A percentile compares a stretch with the other conserved stretches of the same genome.
phyloP scores from a whole-genome alignment of 2,797 vertebrate species.

The Rallus crepitans region DNA sequence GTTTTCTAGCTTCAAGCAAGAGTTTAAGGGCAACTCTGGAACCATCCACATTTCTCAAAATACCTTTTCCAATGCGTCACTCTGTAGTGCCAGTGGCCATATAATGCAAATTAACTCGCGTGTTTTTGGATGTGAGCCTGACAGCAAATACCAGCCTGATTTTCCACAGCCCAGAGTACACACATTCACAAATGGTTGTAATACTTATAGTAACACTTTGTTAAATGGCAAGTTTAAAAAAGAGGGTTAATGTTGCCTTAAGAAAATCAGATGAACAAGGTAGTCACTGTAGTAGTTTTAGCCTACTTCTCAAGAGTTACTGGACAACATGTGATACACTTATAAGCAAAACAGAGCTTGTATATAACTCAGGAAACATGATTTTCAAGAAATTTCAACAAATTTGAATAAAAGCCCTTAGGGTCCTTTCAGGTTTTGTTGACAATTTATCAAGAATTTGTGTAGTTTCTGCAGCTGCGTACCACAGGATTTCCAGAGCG shows the following conservation, averaged over 20 bases:
- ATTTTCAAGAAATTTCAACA: not conserved
- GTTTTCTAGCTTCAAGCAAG: not conserved
- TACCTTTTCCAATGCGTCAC: not conserved
- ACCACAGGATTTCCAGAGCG: not conserved
- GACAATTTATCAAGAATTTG: constrained; percentile 18
- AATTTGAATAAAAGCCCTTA: not conserved
- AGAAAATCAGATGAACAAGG: not conserved
- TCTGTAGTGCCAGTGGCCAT: not conserved
- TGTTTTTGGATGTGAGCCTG: not conserved
- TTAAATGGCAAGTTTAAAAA: not conserved
- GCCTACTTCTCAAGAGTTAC: not conserved
- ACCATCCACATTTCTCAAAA: not conserved
- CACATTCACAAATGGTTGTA: not conserved
- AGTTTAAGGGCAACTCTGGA: not conserved
- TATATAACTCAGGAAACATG: not conserved
- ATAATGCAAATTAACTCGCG: not conserved
- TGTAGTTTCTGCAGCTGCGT: constrained; percentile 29
- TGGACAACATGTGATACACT: not conserved
- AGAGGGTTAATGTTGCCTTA: not conserved
- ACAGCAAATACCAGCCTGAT: not conserved
- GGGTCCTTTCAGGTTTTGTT: not conserved
- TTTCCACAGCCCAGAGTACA: not conserved
- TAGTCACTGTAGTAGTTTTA: not conserved
- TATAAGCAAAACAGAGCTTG: not conserved
- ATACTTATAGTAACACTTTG: not conserved